Base-by-base conservation (phyloP, 1,140 invertebrate genomes). In the Armadillidium nasatum region DNA sequence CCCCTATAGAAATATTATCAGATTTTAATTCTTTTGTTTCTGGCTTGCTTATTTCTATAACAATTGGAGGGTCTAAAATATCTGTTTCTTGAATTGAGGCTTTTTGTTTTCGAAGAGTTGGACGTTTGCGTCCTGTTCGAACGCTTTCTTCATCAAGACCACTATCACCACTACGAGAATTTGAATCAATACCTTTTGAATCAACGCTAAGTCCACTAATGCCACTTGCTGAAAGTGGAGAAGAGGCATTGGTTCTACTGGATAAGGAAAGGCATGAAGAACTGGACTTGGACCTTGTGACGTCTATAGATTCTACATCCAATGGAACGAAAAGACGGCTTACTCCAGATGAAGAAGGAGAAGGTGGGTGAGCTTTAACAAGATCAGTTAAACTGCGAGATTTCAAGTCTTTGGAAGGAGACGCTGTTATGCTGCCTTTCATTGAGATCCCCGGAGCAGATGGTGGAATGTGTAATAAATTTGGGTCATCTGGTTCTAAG, bases 401-500 rank as follows among this genome's bases (percentile, higher is more conserved):
- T 43, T 77, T 74, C 45, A 23, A 23, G 19, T 71, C 73, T 43
- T 71, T 19, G 44, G 75, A 66, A 67, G 67, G 44, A 54, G 19
- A 45, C 13, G 66, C 43, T 13, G 67, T 4, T 46, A 13, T 22
- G 44, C 44, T 43, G 13, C 46, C 45, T n/a, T 66, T 44, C n/a
- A 43, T 60, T 15, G 66, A 46, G 66, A 73, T 22, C 10, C 75
- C 76, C 19, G 72, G 46, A 6, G 75, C 73, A 0, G 76, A 76
- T 10, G 79, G 71, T 9, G 79, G 81, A 45, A 77, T 79, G 69
- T 79, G 79, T 11, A 79, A 73, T 33, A 79, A 69, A 15, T 77
- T 54, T 19, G 82, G 78, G 44, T 81, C 81, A 69, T 89, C 89
- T 81, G 93, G 91, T 82, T 96, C 94, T 60, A 95, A 85, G 22